These are phyloP conservation scores for Ichneumoninae sp. DNA, from an alignment of 2,888 invertebrate genomes.

Conservation along the genomic window DNA sequence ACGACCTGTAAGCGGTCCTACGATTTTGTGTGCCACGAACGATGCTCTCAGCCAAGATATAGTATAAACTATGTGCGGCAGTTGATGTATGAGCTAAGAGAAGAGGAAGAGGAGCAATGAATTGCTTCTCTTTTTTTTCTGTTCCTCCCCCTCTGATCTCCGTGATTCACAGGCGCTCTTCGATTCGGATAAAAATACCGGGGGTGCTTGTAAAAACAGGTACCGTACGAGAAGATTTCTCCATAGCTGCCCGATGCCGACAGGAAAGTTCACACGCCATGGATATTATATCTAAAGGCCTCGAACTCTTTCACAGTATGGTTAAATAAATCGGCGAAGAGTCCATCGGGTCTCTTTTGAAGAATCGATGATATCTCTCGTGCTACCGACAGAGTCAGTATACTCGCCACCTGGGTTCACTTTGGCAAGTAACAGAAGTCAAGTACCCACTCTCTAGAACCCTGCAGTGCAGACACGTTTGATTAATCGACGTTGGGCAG, in stretches of 20 bases:
- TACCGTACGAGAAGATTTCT: conserved; percentile 76
- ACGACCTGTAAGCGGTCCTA: conserved; percentile 39
- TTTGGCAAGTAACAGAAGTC: conserved; percentile 60
- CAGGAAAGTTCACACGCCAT: conserved; percentile 70
- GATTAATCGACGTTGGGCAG: conserved; percentile 51
- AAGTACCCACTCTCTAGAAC: conserved; percentile 53
- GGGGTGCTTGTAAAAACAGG: conserved; percentile 79
- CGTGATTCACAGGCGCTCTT: conserved; percentile 76
- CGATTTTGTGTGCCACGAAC: conserved; percentile 50
- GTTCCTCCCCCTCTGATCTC: conserved; percentile 74
- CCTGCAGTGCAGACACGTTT: conserved; percentile 21
- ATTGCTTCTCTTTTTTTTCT: conserved; percentile 54
- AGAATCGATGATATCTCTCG: conserved; percentile 63
- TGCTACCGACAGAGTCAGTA: conserved; percentile 39
- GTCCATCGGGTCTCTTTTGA: conserved; percentile 60
- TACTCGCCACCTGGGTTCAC: conserved; percentile 56
- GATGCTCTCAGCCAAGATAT: conserved; percentile 44
- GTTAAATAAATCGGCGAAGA: conserved; percentile 34
- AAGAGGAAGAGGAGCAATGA: conserved; percentile 61
- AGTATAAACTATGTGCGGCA: conserved; percentile 47
- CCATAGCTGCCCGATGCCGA: conserved; percentile 8
- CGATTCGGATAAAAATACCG: conserved; percentile 79
- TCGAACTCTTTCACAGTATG: conserved; percentile 55
- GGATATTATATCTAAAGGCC: conserved; percentile 50
- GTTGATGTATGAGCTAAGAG: conserved; percentile 54